A percentile compares a stretch with the other conserved stretches of the same genome.
Evolutionary conservation across 2,797 vertebrate genomes (phyloP).

Genomic region (Argyrosomus regius): DNA sequence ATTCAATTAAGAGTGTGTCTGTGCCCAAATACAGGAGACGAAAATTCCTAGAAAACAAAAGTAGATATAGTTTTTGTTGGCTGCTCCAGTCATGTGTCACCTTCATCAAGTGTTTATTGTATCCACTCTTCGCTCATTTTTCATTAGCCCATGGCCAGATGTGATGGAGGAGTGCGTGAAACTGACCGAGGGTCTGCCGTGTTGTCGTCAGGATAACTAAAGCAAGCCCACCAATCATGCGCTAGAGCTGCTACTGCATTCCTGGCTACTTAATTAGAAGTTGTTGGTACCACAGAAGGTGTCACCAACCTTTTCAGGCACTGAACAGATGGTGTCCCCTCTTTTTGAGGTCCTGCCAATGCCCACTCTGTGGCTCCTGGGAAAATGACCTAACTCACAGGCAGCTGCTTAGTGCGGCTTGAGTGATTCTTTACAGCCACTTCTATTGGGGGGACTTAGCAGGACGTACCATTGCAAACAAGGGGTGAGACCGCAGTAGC

Average conservation of each 20-base stretch:
- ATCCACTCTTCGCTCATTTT: constrained; percentile 38
- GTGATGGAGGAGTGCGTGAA: constrained; percentile 62
- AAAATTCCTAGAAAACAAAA: constrained; percentile 35
- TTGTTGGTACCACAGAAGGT: constrained; percentile 99
- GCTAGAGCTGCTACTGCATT: constrained; percentile 88
- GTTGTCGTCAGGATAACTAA: constrained; percentile 89
- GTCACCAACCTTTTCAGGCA: constrained; percentile 97
- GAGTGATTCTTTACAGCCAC: constrained; percentile 99
- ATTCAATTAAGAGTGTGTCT: constrained; percentile 66
- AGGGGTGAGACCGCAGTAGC: constrained; percentile 64
- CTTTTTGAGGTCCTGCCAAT: constrained; percentile 98
- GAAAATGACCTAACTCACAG: constrained; percentile 99
- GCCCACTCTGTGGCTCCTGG: constrained; percentile 99
- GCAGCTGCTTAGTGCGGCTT: constrained; percentile 99
- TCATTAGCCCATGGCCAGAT: constrained; percentile 68
- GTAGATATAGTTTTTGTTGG: constrained; percentile 33
- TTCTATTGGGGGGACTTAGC: constrained; percentile 92
- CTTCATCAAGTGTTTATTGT: constrained; percentile 44
- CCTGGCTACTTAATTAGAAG: constrained; percentile 98
- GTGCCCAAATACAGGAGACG: constrained; percentile 35
- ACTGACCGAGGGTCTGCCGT: constrained; percentile 78
- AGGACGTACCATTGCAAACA: constrained; percentile 90
- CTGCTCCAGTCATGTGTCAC: constrained; percentile 27
- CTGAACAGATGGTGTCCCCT: constrained; percentile 97
- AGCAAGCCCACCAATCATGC: constrained; percentile 87